Evolutionary conservation across 2,888 invertebrate genomes (phyloP), one percentile per base, ranked within the genome.

Genomic region (Caenorhabditis angaria): DNA sequence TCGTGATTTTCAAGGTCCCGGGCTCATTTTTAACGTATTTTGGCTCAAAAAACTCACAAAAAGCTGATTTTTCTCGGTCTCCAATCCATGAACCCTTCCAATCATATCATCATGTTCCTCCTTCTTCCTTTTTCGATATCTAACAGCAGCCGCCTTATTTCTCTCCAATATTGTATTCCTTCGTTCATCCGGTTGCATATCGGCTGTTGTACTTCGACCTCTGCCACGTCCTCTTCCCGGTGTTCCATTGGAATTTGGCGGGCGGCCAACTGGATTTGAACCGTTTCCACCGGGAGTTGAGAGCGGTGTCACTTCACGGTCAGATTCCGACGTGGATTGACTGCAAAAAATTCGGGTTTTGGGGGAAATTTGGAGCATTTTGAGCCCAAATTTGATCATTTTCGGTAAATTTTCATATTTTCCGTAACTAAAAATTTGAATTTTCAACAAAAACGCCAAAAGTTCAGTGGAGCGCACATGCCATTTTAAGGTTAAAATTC

Each of bases 61-160:
- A 32, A 66, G 22, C 10, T 77, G 65, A 54, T 72, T 65, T 54
- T 84, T 84, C 22, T 87, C 85, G 47, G 81, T 78, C 56, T 87
- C 86, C 32, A 87, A 66, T 12, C 56, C 67, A 55, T 82, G 83
- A n/a, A 85, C 86, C 27, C 85, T 64, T 18, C 76, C 77, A 54
- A 86, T 79, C 82, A 81, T 83, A 59, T 83, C 85, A 62, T 86
- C 86, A 70, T 87, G 86, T 57, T 86, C 86, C 63, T 87, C 86
- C 85, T 86, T 86, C 82, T 86, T 86, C 61, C 86, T 61, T 70
- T 86, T 87, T 12, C 86, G 73, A 54, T 85, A 87, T 59, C 86
- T 66, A 6, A 87, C 86, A 4, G 86, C 86, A 6, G 86, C 86
- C 6, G 86, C 86, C 77, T 86, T 86, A 65, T 86, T 87, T 41